phyloP scores from a whole-genome alignment of 92 coral and sea anemone species.

The Siderastrea radians region DNA sequence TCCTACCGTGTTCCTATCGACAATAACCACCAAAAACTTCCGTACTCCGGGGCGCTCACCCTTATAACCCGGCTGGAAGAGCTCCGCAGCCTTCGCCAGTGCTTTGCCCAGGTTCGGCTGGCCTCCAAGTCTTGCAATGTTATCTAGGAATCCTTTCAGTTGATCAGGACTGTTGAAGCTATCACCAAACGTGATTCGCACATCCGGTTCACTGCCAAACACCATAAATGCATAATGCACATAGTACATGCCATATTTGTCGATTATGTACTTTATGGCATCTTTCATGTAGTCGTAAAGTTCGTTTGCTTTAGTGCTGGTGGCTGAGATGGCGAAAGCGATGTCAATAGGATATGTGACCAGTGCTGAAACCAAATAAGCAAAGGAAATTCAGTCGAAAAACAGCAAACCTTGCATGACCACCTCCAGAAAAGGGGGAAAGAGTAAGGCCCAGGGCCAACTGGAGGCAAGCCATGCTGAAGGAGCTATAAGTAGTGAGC shows the following conservation, averaged over 20 bases:
- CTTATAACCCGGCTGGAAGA: slow-evolving; percentile 61
- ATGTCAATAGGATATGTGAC: slow-evolving; percentile 63
- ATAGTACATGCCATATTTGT: slow-evolving; percentile 62
- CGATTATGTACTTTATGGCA: slow-evolving; percentile 70
- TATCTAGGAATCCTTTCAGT: slow-evolving; percentile 57
- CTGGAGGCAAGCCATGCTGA: neutral
- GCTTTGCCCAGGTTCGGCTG: slow-evolving; percentile 76
- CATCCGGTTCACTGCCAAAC: slow-evolving; percentile 62
- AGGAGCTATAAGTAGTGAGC: too few relatives aligned
- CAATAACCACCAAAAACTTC: slow-evolving; percentile 81
- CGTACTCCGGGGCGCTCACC: slow-evolving; percentile 75
- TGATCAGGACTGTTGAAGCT: slow-evolving; percentile 48
- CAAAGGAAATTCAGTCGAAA: neutral
- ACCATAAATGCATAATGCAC: slow-evolving; percentile 75
- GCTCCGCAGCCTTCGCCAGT: slow-evolving; percentile 67
- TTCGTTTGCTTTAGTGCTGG: slow-evolving; percentile 63
- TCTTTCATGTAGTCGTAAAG: slow-evolving; percentile 75
- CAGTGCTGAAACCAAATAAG: slow-evolving; percentile 9
- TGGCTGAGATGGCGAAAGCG: slow-evolving; percentile 80
- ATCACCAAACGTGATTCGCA: slow-evolving; percentile 48
- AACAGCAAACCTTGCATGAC: too few relatives aligned
- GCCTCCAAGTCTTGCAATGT: slow-evolving; percentile 49
- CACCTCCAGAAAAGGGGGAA: too few relatives aligned
- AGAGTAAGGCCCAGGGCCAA: neutral
- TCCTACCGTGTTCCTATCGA: slow-evolving; percentile 68